phyloP scores from a whole-genome alignment of 1,140 invertebrate genomes.

The Ooceraea biroi region DNA sequence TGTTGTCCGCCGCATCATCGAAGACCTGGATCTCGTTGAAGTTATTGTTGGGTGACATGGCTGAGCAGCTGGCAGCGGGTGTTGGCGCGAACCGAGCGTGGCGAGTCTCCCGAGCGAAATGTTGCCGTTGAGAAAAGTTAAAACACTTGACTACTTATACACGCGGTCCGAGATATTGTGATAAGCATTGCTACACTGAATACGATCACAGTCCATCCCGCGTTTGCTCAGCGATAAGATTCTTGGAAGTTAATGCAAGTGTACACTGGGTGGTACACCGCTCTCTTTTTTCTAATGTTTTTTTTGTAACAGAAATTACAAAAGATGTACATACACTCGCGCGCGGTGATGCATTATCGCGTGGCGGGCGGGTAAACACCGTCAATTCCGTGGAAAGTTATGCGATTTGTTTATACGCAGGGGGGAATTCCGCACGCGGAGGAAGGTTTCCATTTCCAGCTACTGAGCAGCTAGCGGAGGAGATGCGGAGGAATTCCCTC shows the following conservation, averaged over 20 bases:
- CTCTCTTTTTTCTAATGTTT: slow-evolving; percentile 5
- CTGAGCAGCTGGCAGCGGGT: background rate
- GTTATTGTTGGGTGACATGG: slow-evolving; percentile 55
- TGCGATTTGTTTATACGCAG: background rate
- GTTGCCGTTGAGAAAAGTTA: background rate
- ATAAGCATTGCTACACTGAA: slow-evolving; percentile 44
- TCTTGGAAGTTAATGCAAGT: background rate
- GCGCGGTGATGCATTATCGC: background rate
- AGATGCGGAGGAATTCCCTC: background rate
- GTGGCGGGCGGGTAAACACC: background rate
- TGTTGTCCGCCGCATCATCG: slow-evolving; percentile 76
- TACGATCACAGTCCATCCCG: background rate
- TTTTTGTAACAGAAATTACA: slow-evolving; percentile 20
- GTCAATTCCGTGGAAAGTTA: background rate
- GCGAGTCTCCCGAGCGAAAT: background rate
- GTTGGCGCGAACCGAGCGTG: background rate
- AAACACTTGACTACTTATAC: slow-evolving; percentile 44
- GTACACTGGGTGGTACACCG: background rate
- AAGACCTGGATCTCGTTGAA: slow-evolving; percentile 75
- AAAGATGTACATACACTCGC: background rate
- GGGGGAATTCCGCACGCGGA: background rate
- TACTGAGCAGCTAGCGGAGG: background rate
- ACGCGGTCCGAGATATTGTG: slow-evolving; percentile 5
- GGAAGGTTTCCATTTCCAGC: background rate
- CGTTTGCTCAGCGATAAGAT: slow-evolving; percentile 62